Evolutionary conservation across 2,797 vertebrate genomes (phyloP), one percentile per base, ranked within the genome.

Genomic region (Microhierax caerulescens): DNA sequence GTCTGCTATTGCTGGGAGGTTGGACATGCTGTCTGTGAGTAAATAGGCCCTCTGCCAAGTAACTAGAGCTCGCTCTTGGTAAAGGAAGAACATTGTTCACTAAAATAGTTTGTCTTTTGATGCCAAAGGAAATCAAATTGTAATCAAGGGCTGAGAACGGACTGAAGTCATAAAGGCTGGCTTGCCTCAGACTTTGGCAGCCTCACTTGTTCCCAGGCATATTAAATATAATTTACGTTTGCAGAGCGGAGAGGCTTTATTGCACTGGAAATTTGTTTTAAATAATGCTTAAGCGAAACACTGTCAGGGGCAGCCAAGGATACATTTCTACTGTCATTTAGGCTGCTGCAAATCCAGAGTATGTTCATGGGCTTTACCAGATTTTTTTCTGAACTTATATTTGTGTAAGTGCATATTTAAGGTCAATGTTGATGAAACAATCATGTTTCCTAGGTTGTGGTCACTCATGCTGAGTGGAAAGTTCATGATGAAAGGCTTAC

Each of bases 41-140:
- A 96, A 95, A 94, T 68, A 85, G 97, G 97, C 96, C 80, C 69
- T 94, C 72, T 88, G 97, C 98, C 97, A 98, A 98, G 97, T 93
- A 97, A 95, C 96, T 92, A 85, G 94, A 97, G 95, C 97, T 98
- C 91, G 91, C 97, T 98, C 97, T 96, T 97, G 96, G 96, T 98
- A 97, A 97, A 98, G 98, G 98, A 98, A 98, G 98, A 98, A 97
- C 98, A 98, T 98, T 99, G 98, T 98, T 98, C 98, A 98, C 98
- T 95, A 98, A 98, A 98, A 99, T 98, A 98, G 98, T 98, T 98
- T 98, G 97, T 88, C 97, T 98, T 98, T 97, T 96, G 96, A 98
- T 98, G 98, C 98, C 98, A 98, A 97, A 98, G 98, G 98, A 98
- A 99, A 98, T 98, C 98, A 98, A 98, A 98, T 98, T 98, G 97